Evolutionary conservation across 92 coral and sea anemone genomes (phyloP), one percentile per base, ranked within the genome.

Genomic region (Muricea muricata): DNA sequence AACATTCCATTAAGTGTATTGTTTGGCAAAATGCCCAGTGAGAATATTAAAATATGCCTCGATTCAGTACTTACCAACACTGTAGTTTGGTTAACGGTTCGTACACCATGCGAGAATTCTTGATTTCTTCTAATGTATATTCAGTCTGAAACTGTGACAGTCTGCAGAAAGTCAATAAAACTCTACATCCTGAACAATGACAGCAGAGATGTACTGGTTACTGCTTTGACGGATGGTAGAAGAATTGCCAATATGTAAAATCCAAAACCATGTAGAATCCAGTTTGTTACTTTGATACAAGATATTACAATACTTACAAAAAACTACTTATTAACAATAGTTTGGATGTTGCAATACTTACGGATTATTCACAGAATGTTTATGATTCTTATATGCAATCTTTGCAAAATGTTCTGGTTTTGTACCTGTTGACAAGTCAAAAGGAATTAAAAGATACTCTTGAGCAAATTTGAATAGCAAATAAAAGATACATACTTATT

Each of bases 321-420:
- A n/a, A n/a, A n/a, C n/a, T n/a, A n/a, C n/a, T n/a, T n/a, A n/a
- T n/a, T n/a, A n/a, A n/a, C n/a, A n/a, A n/a, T 6, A 45, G 60
- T 2, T 20, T 52, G 39, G 2, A 63, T 63, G 11, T 41, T 29
- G 0, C 33, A 60, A 42, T 86, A 90, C 98, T 96, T 85, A 96
- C 99, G 99, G 96, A 55, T 96, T 96, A 50, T 93, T 84, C 21
- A 96, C 99, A 26, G 99, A 96, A 72, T 96, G 99, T 6, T 91
- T 87, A 73, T 96, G 99, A 79, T 96, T 96, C 90, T 96, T 96
- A 93, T 96, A 85, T 0, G 98, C 98, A 86, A 95, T 95, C 83
- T 95, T 95, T 50, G 98, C 98, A 90, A 95, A 95, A 58, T 95
- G 98, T 18, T 93, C 98, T 23, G 92, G 92, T 61, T 50, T 91